These are phyloP conservation scores for Drosophila sechellia DNA, from an alignment of 1,140 invertebrate genomes.

Conservation along the genomic window DNA sequence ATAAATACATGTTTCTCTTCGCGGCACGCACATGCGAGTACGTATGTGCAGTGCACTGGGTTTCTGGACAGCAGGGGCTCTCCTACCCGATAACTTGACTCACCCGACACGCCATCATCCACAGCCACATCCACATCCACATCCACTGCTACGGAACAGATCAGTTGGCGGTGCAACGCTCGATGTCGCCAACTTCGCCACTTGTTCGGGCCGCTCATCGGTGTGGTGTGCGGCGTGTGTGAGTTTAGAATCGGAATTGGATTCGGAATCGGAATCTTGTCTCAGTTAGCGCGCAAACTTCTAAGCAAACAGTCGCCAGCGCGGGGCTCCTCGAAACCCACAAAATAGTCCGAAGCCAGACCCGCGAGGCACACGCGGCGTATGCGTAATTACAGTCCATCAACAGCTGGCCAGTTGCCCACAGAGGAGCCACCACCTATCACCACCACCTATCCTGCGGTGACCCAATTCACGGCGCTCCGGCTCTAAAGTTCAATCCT, in stretches of 20 bases:
- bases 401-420: conserved; percentile 53
- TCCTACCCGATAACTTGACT: background rate
- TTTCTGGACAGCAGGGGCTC: background rate
- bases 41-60: conserved; percentile 7
- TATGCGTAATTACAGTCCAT: conserved; percentile 64
- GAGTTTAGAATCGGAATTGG: conserved; percentile 18
- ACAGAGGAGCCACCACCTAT: conserved; percentile 27
- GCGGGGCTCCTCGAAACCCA: conserved; percentile 16
- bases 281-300: conserved; percentile 74
- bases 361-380: conserved; percentile 48
- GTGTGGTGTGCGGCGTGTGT: conserved; percentile 24
- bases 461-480: conserved; percentile 47
- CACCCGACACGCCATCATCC: conserved; percentile 36
- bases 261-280: conserved; percentile 65
- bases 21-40: conserved; percentile 19
- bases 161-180: conserved; percentile 50
- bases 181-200: conserved; percentile 53
- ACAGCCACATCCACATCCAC: background rate
- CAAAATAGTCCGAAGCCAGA: background rate
- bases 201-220: conserved; percentile 48
- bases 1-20: conserved; percentile 67
- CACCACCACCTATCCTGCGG: conserved; percentile 21
- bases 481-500: conserved; percentile 57
- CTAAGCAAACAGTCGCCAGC: conserved; percentile 70
- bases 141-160: conserved; percentile 1